phyloP scores from a whole-genome alignment of 2,113 vertebrate genomes.

The Penelope pileata region DNA sequence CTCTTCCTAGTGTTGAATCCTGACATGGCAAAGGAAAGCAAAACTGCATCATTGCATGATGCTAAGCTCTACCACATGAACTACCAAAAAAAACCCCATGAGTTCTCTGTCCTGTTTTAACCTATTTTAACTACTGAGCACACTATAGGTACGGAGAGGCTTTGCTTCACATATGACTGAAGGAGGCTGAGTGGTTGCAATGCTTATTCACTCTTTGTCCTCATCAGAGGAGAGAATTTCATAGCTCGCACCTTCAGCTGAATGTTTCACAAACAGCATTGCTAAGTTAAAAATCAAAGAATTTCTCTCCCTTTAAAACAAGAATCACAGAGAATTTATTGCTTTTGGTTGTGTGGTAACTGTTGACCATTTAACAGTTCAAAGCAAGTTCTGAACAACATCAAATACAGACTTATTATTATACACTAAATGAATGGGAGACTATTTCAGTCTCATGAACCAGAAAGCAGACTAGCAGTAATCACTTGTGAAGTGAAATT shows the following conservation, averaged over 20 bases:
- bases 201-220: neutral
- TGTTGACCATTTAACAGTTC: conserved; percentile 33
- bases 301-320: neutral
- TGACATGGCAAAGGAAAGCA: neutral
- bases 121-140: neutral
- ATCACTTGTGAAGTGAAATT: conserved; percentile 57
- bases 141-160: neutral
- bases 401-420: neutral
- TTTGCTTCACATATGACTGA: neutral
- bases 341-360: neutral
- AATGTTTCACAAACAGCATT: neutral
- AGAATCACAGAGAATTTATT: neutral
- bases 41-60: neutral
- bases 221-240: neutral
- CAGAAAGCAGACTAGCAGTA: conserved; percentile 14
- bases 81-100: neutral
- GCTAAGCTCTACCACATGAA: neutral
- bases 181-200: neutral
- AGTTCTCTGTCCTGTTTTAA: neutral
- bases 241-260: neutral
- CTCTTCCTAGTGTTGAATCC: neutral
- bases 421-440: conserved; percentile 36
- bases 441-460: conserved; percentile 53
- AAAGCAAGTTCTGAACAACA: conserved; percentile 21
- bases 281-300: neutral